A percentile compares a stretch with the other conserved stretches of the same genome.
phyloP scores from a whole-genome alignment of 2,797 vertebrate species.

The Betta splendens region DNA sequence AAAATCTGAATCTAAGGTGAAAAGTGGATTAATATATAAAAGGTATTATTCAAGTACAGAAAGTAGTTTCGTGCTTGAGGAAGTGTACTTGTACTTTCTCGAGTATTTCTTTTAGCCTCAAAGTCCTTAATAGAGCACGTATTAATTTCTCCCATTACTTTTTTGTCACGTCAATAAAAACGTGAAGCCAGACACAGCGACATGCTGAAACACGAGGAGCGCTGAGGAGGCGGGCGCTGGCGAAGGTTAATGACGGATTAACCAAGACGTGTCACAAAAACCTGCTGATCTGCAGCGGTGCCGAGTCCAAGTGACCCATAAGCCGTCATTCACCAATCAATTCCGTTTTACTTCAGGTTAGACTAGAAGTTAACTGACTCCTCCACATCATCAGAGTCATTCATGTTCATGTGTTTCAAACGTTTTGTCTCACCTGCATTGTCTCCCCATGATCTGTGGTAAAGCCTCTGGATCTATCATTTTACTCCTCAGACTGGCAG shows the following conservation, averaged over 20 bases:
- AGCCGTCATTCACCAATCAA: slow-evolving; percentile 24
- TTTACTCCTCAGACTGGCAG: slow-evolving; percentile 79
- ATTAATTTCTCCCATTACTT: slow-evolving; percentile 2
- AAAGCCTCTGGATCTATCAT: slow-evolving; percentile 79
- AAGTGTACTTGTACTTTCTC: no score
- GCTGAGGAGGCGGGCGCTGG: slow-evolving; percentile 11
- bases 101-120: no score
- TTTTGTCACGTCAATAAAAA: slow-evolving; percentile 36
- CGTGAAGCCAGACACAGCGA: slow-evolving; percentile 16
- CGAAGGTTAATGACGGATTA: slow-evolving; percentile 44
- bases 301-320: not conserved
- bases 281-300: slow-evolving; percentile 2
- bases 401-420: slow-evolving; percentile 36
- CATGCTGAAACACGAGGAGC: slow-evolving; percentile 53
- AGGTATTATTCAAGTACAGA: no score
- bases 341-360: slow-evolving; percentile 33
- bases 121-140: slow-evolving; percentile 22
- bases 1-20: no score
- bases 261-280: slow-evolving; percentile 25
- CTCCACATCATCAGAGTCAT: slow-evolving; percentile 13
- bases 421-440: slow-evolving; percentile 78
- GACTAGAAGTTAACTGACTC: not conserved
- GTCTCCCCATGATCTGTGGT: slow-evolving; percentile 79
- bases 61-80: no score
- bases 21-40: no score